Evolutionary conservation across 2,797 vertebrate genomes (phyloP), one percentile per base, ranked within the genome.

Genomic region (Lates japonicus): DNA sequence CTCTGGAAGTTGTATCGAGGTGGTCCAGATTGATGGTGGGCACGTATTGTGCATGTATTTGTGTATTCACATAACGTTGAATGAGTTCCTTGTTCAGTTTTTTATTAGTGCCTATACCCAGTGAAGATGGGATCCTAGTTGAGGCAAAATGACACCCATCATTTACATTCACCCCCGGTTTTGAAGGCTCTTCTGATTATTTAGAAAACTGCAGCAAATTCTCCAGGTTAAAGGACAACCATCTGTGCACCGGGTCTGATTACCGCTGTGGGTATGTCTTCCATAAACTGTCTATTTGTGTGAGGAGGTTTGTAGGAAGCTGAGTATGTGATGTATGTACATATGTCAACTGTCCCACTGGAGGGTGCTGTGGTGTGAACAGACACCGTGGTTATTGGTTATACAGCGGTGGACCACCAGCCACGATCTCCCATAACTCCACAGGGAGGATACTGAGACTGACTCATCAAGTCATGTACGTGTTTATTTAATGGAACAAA

Each of bases 401-500:
- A 58, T 48, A 68, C 54, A 70, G 71, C 4, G 0, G 4, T 1
- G 41, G 91, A 93, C 91, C 92, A 90, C 92, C 91, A 67, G 84
- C 85, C 55, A 68, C 2, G 92, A 69, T 78, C 35, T 69, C 74
- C 84, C 85, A 71, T 25, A 37, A 74, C 71, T 65, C 76, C n/a
- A 19, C 16, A 11, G 42, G 60, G 55, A 79, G 89, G 78, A 89
- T 67, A 54, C 65, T 33, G 70, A 64, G 48, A 25, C 67, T 29
- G 81, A 82, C 69, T 91, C 81, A 82, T 86, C 82, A 80, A 74
- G 75, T 83, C 80, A 37, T 22, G 25, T 29, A 69, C 9, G 3
- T 65, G 71, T 87, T 91, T 92, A 87, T 92, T 90, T 82, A 65
- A 82, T 66, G 68, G 65, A 88, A 82, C 31, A 75, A 72, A 76